phyloP scores from a whole-genome alignment of 2,113 vertebrate species.

The Rhinoderma darwinii region DNA sequence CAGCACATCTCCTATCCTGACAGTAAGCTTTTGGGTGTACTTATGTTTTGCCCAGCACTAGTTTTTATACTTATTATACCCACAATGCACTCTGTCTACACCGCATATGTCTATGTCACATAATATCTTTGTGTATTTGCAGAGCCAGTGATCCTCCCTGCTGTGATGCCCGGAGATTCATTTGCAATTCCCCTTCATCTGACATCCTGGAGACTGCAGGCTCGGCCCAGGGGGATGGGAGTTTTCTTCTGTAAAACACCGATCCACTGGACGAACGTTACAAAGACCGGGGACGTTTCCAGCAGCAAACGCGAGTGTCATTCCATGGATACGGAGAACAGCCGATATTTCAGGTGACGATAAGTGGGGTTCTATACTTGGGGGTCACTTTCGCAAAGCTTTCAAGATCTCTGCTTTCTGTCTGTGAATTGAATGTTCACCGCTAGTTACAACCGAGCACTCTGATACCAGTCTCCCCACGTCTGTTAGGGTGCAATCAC shows the following conservation, averaged over 20 bases:
- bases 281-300: constrained; percentile 83
- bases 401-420: background rate
- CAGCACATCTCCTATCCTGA: too few relatives aligned
- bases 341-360: constrained; percentile 87
- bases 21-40: too few relatives aligned
- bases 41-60: too few relatives aligned
- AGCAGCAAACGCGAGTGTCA: constrained; percentile 95
- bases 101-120: too few relatives aligned
- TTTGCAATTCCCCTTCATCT: constrained; percentile 91
- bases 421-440: too few relatives aligned
- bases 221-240: constrained; percentile 90
- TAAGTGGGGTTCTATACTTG: background rate
- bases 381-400: too few relatives aligned
- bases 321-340: constrained; percentile 88
- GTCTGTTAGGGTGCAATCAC: too few relatives aligned
- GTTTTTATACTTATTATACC: too few relatives aligned
- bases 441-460: too few relatives aligned
- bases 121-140: constrained; percentile 55
- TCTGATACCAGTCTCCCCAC: too few relatives aligned
- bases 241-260: constrained; percentile 95
- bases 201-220: constrained; percentile 94
- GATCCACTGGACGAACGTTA: constrained; percentile 95
- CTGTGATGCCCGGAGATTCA: constrained; percentile 88
- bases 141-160: constrained; percentile 94
- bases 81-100: too few relatives aligned